Base-by-base conservation (phyloP, 2,797 vertebrate species). In the Moxostoma hubbsi region DNA sequence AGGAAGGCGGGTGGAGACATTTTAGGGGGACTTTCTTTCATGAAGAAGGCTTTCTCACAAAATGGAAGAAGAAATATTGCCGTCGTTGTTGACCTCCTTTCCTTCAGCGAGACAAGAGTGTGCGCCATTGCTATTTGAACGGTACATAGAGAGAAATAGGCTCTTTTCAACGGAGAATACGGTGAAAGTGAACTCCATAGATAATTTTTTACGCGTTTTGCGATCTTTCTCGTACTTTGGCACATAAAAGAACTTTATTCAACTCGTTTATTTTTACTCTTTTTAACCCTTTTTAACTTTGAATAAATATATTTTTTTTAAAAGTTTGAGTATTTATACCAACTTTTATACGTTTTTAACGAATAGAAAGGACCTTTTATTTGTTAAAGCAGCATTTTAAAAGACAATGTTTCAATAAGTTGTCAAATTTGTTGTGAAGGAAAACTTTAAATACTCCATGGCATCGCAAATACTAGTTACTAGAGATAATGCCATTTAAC, bases 31-130 rank as follows among this genome's bases (percentile, higher is more conserved):
- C 95, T 95, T 95, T 96, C 94, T 96, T 94, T 96, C 95, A 96
- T 93, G 92, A 94, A 88, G 92, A 95, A 92, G 92, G 87, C 93
- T 91, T 94, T 94, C 88, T 93, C 93, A 94, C 93, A 96, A 96
- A 95, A 96, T 96, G 96, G 96, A 96, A 96, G 96, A 93, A 95
- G 94, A 93, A 94, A 93, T 94, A 94, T 94, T 93, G 94, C 92
- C 85, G 94, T 36, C 93, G 93, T 93, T 92, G 93, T 92, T 95
- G 94, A 95, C 94, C 94, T 95, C 94, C 90, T 95, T 95, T 94
- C 92, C 89, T 90, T 92, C 87, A 92, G 92, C 89, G 87, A 92
- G 91, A 88, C 89, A 1, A 86, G 90, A 89, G 73, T 69, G 84
- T 93, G 92, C 94, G 95, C 95, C 94, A 95, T 96, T 93, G 89